Evolutionary conservation across 2,888 invertebrate genomes (phyloP).

Genomic region (Tipula lateralis): DNA sequence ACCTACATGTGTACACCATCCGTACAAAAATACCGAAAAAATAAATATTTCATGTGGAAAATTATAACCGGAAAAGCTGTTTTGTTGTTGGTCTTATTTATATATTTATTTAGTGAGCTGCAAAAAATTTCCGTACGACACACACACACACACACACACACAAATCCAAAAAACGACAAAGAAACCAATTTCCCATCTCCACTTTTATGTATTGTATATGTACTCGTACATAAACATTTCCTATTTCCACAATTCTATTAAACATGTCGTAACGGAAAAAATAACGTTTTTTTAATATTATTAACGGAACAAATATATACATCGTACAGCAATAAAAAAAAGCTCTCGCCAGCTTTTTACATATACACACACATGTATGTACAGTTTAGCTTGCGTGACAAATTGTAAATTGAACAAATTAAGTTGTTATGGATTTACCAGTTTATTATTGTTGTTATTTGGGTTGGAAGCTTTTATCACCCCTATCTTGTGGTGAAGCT

Average conservation of each 20-base stretch:
- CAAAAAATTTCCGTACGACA: neutral
- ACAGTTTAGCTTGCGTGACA: neutral
- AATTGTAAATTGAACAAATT: neutral
- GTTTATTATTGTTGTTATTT: neutral
- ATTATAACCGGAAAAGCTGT: neutral
- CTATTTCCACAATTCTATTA: neutral
- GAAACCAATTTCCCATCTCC: neutral
- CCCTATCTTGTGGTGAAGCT: neutral
- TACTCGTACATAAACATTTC: neutral
- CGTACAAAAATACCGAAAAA: neutral
- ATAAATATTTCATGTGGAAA: neutral
- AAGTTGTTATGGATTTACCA: constrained; percentile 8
- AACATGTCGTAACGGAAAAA: constrained; percentile 7
- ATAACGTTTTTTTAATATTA: neutral
- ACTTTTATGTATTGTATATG: neutral
- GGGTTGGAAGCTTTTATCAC: neutral
- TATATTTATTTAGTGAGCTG: neutral
- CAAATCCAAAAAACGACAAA: neutral
- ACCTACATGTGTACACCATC: neutral
- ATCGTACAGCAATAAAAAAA: neutral
- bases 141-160: neutral
- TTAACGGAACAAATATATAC: neutral
- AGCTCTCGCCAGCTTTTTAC: neutral
- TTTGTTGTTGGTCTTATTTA: neutral
- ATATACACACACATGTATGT: neutral